Base-by-base conservation (phyloP, 2,797 vertebrate species). In the Tympanoctomys barrerae region DNA sequence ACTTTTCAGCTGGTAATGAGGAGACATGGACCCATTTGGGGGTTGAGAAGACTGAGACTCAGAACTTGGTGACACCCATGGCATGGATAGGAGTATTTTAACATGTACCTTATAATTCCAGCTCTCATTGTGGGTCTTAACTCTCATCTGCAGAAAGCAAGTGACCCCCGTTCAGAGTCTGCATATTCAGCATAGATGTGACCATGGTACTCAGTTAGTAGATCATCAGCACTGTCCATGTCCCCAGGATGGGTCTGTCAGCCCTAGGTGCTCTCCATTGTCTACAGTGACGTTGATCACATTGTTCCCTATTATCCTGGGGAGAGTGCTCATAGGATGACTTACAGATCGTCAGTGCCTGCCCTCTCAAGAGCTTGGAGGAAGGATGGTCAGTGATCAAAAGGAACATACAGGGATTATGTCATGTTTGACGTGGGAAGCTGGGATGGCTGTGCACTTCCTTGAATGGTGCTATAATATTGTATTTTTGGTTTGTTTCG, bases 301-400 rank as follows among this genome's bases (percentile, higher is more conserved):
- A 0, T 13, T 24, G 11, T 2, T 19, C 61, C n/a, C 16, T 13
- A 84, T 26, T 0, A 26, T 57, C 54, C 54, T 8, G 54, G 64
- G 1, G 28, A 14, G 0, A 2, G 42, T 12, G 36, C 28, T 24
- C 18, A 1, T 22, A 33, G 10, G 75, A 5, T 13, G 7, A 14
- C 9, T 9, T n/a, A 28, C 14, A 4, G 33, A 5, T 39, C 0
- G 39, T 73, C 39, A 39, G 87, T 10, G 39, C 33, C 1, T 26
- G 28, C 22, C 14, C 16, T 0, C 0, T 5, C 18, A 22, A 42
- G 42, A 42, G 42, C 49, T 39, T 36, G 91, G 61, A 82, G 87
- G 75, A 79, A 8, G 52, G 19, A 52, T 21, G 36, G 39, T 36
- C 31, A 5, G 42, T 7, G 49, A 14, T 49, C 10, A 0, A 2